Conservation (phyloP, 2,888 invertebrate species). For the Ophion slaviceki region DNA sequence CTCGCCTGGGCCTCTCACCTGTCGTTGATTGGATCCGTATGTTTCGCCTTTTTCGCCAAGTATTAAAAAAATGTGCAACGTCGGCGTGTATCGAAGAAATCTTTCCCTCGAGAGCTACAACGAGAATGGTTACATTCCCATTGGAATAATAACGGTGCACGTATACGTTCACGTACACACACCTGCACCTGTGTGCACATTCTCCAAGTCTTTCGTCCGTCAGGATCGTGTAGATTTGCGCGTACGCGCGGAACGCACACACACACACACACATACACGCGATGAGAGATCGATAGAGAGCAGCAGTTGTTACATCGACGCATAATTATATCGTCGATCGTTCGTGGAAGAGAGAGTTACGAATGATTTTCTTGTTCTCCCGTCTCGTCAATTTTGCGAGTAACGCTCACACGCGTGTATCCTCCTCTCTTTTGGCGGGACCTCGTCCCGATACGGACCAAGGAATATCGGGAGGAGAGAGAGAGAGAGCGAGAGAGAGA, state of each 20-base stretch:
- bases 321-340: slow-evolving; percentile 63
- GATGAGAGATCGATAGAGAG: slow-evolving; percentile 31
- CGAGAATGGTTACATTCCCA: slow-evolving; percentile 14
- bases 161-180: not conserved
- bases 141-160: slow-evolving; percentile 12
- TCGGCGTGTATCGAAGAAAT: slow-evolving; percentile 9
- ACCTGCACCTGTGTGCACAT: not conserved
- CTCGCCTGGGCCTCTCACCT: not conserved
- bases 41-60: not conserved
- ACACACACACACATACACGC: slow-evolving; percentile 26
- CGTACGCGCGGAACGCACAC: slow-evolving; percentile 20
- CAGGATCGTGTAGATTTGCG: not conserved
- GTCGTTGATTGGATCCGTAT: no score
- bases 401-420: slow-evolving; percentile 59
- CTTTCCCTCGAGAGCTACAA: slow-evolving; percentile 1
- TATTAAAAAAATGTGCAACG: no score
- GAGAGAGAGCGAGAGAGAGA: slow-evolving; percentile 21
- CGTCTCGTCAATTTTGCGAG: slow-evolving; percentile 61
- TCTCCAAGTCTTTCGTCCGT: slow-evolving; percentile 29
- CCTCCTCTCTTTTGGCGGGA: slow-evolving; percentile 20
- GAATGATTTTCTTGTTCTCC: slow-evolving; percentile 38
- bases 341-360: slow-evolving; percentile 61
- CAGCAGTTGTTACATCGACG: slow-evolving; percentile 53
- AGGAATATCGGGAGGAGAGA: slow-evolving; percentile 33
- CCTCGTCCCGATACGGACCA: slow-evolving; percentile 12